These are phyloP conservation scores for Pogoniulus pusillus DNA, from an alignment of 2,797 vertebrate species.

Conservation along the genomic window DNA sequence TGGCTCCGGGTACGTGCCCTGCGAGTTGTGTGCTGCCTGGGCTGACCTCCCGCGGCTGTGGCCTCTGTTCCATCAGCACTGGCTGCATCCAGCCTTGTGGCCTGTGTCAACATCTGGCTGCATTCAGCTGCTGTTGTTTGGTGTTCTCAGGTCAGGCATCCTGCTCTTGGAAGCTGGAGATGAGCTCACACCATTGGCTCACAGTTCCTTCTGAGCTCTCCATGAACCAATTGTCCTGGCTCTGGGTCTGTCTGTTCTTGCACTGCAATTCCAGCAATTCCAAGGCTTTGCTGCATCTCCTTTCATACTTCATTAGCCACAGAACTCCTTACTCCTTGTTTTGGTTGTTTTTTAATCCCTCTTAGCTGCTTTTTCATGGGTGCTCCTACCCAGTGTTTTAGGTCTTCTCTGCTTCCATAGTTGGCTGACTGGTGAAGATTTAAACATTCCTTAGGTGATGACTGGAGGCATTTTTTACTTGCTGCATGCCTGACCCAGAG, in stretches of 20 bases:
- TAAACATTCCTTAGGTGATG: not conserved
- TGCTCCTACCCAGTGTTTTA: not conserved
- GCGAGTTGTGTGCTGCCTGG: not conserved
- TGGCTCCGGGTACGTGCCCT: not conserved
- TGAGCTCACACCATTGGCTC: not conserved
- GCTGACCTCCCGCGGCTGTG: not conserved
- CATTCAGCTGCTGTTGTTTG: not conserved
- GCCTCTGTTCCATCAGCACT: not conserved
- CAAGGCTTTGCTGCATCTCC: not conserved
- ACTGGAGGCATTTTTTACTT: not conserved
- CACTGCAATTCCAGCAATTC: not conserved
- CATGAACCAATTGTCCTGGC: not conserved
- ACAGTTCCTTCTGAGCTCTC: not conserved
- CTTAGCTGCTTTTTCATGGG: not conserved
- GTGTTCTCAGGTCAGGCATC: not conserved
- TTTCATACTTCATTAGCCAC: not conserved
- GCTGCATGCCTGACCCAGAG: not conserved
- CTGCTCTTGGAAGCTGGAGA: constrained; percentile 19
- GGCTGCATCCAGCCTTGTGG: not conserved
- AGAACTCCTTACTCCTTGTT: not conserved
- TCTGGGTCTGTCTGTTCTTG: not conserved
- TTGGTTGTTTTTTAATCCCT: not conserved
- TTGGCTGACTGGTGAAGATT: not conserved
- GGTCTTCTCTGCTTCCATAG: not conserved
- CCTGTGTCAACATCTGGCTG: not conserved